Base-by-base conservation (phyloP, 2,113 vertebrate genomes). In the Eubucco bourcierii region DNA sequence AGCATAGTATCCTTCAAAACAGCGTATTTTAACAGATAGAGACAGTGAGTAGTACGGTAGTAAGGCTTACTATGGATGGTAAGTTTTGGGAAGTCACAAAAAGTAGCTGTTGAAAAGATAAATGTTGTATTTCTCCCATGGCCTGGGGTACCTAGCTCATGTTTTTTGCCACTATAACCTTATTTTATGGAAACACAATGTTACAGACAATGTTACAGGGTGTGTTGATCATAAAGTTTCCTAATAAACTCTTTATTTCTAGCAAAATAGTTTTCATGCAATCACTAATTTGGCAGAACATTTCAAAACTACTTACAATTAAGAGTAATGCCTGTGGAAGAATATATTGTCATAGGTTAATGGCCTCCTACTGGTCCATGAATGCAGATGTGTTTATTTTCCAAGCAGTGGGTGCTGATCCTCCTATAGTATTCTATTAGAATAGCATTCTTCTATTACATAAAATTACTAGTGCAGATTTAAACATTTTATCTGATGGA, bases 341-440 rank as follows among this genome's bases (percentile, higher is more conserved):
- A 87, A 64, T 92, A 82, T 67, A 77, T 79, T 89, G 84, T 82
- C 31, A 63, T 25, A 90, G 77, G 82, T 94, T 93, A 93, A 78
- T 39, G 27, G 44, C 21, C 23, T 92, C 84, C 84, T 92, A 58
- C 47, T 75, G 34, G 31, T 60, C 68, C 64, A 82, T 71, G 59
- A 95, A 65, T 44, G 41, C 47, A 73, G 52, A 92, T 81, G 4
- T 2, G 1, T 78, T 92, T 93, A 60, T 90, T 95, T 91, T 91
- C 70, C 23, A 87, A 82, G 59, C 59, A 87, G 88, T 60, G 93
- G 75, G 63, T 19, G 2, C 27, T 90, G 79, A 52, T 90, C 41
- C 5, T 86, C 56, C 84, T 67, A 56, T 31, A 61, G 25, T 56
- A 11, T 87, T 93, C 55, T 79, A 18, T 76, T 71, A 81, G 18